Percentiles rank a stretch among this genome's conserved stretches.
These are phyloP conservation scores for Cabera pusaria DNA, from an alignment of 2,888 invertebrate genomes.

Conservation along the genomic window DNA sequence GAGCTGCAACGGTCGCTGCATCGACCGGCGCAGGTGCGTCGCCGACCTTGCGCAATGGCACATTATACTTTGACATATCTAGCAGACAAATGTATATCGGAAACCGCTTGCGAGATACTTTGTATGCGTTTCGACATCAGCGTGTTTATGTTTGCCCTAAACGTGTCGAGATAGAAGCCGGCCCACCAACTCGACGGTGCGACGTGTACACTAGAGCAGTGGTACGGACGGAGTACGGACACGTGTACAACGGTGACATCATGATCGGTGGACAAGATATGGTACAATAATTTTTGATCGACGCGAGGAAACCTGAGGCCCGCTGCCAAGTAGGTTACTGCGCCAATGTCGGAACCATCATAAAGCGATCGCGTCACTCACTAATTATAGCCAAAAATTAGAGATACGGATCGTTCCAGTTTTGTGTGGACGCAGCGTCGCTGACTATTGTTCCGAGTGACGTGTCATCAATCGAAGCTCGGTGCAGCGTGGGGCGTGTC, in stretches of 20 bases:
- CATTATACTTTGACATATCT: conserved; percentile 56
- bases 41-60: conserved; percentile 78
- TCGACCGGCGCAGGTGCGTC: conserved; percentile 65
- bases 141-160: conserved; percentile 48
- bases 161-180: conserved; percentile 49
- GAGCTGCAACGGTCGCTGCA: conserved; percentile 69
- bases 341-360: conserved; percentile 73
- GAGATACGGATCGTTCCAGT: conserved; percentile 35
- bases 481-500: conserved; percentile 61
- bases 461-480: conserved; percentile 62
- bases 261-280: conserved; percentile 37
- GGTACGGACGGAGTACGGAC: conserved; percentile 36
- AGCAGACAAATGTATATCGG: conserved; percentile 66
- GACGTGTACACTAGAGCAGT: too few species aligned
- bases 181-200: conserved; percentile 43
- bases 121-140: conserved; percentile 61
- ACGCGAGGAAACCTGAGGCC: conserved; percentile 55
- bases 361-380: conserved; percentile 48
- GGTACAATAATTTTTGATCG: conserved; percentile 55
- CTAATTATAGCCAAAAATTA: conserved; percentile 52
- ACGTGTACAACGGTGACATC: conserved; percentile 59
- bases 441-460: conserved; percentile 41
- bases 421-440: conserved; percentile 9
- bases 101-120: conserved; percentile 70
- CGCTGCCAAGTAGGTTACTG: conserved; percentile 74